These are phyloP conservation scores for Propithecus coquereli DNA, from an alignment of 2,113 vertebrate species.

Conservation along the genomic window DNA sequence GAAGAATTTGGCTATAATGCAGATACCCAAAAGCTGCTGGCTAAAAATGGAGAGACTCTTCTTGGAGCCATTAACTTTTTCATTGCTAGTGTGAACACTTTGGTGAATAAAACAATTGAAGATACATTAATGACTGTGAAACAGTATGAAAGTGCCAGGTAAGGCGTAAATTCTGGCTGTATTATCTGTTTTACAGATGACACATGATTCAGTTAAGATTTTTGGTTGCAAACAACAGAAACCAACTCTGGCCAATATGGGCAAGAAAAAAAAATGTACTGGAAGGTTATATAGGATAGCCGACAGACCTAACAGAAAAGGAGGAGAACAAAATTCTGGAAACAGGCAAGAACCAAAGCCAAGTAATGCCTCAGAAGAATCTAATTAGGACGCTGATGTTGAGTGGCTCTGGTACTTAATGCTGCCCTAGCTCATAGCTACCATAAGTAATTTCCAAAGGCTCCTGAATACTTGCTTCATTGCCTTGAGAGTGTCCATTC, in stretches of 20 bases:
- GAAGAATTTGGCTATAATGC: slow-evolving; percentile 99
- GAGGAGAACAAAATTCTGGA: neutral
- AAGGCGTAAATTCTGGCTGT: slow-evolving; percentile 55
- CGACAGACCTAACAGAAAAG: neutral
- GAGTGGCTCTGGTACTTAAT: neutral
- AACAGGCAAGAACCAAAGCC: neutral
- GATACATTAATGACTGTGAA: slow-evolving; percentile 98
- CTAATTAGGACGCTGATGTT: neutral
- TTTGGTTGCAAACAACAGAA: slow-evolving; percentile 32
- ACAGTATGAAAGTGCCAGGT: slow-evolving; percentile 97
- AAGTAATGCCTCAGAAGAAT: neutral
- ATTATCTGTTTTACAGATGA: slow-evolving; percentile 25
- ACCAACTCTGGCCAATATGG: neutral
- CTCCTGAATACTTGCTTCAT: neutral
- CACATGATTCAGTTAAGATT: neutral
- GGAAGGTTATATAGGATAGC: neutral
- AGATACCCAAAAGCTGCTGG: slow-evolving; percentile 96
- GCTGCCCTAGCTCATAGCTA: neutral
- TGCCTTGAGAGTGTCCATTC: neutral
- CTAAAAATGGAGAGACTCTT: slow-evolving; percentile 98
- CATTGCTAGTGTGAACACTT: slow-evolving; percentile 94
- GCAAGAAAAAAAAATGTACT: neutral
- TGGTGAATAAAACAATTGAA: slow-evolving; percentile 99
- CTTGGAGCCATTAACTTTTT: slow-evolving; percentile 97
- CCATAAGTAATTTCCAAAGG: neutral